Percentiles rank a stretch among this genome's conserved stretches.
These are phyloP conservation scores for Stictonetta naevosa DNA, from an alignment of 2,113 vertebrate genomes.

Conservation along the genomic window DNA sequence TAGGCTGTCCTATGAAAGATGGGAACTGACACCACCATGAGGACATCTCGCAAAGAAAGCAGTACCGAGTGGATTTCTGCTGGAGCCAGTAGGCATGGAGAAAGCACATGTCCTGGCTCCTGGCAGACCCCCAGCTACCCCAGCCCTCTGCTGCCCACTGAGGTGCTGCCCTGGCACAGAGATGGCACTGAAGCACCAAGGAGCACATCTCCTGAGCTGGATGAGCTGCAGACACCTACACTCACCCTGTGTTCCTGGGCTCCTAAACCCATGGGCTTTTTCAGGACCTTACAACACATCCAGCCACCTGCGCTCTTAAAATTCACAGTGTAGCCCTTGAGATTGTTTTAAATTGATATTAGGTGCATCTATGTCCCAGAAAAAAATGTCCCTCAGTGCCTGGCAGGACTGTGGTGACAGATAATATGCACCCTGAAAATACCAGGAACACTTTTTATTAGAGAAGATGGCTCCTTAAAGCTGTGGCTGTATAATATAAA, in stretches of 20 bases:
- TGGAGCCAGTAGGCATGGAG: fast-evolving
- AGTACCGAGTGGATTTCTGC: not conserved
- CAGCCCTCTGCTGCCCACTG: fast-evolving
- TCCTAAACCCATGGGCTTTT: not conserved
- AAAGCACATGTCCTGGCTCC: not conserved
- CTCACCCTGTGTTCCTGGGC: not conserved
- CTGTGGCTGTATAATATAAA: not conserved
- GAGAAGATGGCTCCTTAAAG: not conserved
- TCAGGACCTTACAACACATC: not conserved
- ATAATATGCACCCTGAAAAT: not conserved
- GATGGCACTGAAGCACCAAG: not conserved
- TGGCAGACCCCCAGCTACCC: fast-evolving
- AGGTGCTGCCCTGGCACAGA: not conserved
- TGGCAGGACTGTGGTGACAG: not conserved
- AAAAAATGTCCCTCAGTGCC: not conserved
- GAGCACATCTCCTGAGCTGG: not conserved
- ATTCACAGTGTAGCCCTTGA: not conserved
- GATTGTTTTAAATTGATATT: not conserved
- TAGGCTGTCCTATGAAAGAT: not conserved
- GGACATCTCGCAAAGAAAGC: not conserved
- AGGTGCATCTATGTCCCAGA: not conserved
- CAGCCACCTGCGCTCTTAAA: not conserved
- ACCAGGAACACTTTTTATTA: not conserved
- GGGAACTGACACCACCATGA: slow-evolving; percentile 48
- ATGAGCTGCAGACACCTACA: not conserved